Evolutionary conservation across 2,797 vertebrate genomes (phyloP).

Genomic region (Acanthurus leucopareius): DNA sequence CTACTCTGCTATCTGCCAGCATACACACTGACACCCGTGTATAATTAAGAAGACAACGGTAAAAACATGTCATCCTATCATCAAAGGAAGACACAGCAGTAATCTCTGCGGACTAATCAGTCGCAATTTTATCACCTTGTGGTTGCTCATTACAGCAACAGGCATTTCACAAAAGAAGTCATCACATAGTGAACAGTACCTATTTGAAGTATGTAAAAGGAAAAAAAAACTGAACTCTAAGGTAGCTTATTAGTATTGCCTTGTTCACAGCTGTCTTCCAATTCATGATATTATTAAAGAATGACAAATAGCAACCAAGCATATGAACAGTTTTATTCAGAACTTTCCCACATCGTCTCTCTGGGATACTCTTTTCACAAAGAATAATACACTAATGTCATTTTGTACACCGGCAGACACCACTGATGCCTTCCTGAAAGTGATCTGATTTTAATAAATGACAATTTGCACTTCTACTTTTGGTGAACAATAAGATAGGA

Average conservation of each 20-base stretch:
- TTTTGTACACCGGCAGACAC: background rate
- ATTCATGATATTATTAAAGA: background rate
- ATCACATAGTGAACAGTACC: background rate
- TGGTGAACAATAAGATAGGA: background rate
- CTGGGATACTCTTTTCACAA: background rate
- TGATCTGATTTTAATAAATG: slow-evolving; percentile 30
- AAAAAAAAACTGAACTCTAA: background rate
- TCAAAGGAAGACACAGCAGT: slow-evolving; percentile 1
- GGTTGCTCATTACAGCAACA: slow-evolving; percentile 3
- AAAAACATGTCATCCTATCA: slow-evolving; percentile 5
- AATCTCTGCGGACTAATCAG: slow-evolving; percentile 14
- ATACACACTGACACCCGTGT: background rate
- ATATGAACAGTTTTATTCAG: background rate
- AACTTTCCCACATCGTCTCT: background rate
- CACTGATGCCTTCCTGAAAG: slow-evolving; percentile 2
- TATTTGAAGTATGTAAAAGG: background rate
- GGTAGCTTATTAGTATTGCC: background rate
- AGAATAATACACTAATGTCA: background rate
- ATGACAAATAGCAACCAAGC: slow-evolving; percentile 4
- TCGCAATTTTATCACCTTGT: slow-evolving; percentile 12
- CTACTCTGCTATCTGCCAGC: background rate
- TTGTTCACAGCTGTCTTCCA: slow-evolving; percentile 6
- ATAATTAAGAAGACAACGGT: slow-evolving; percentile 15
- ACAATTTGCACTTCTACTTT: slow-evolving; percentile 11
- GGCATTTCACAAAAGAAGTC: background rate